phyloP scores from a whole-genome alignment of 2,797 vertebrate genomes.

The Megalops cyprinoides region DNA sequence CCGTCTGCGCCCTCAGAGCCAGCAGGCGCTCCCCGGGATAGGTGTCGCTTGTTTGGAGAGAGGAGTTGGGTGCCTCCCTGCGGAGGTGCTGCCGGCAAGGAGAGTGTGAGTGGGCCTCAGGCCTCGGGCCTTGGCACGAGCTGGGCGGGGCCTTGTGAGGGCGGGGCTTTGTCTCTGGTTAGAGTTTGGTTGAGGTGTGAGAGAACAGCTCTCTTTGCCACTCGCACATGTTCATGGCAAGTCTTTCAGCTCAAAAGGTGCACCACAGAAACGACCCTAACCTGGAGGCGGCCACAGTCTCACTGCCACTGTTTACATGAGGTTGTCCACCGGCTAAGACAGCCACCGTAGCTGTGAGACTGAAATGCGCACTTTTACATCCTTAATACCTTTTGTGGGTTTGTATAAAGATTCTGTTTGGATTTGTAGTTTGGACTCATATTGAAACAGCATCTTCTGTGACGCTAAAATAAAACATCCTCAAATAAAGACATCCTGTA shows the following conservation, averaged over 20 bases:
- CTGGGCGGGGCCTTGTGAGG: background rate
- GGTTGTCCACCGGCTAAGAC: constrained; percentile 39
- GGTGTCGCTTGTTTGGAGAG: background rate
- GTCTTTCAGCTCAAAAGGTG: background rate
- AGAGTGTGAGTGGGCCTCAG: background rate
- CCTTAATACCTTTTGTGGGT: background rate
- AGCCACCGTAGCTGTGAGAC: background rate
- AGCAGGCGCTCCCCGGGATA: constrained; percentile 24
- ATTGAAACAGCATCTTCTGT: background rate
- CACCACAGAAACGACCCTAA: background rate
- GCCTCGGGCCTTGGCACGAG: background rate
- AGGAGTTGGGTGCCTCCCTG: background rate
- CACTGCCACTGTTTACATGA: constrained; percentile 54
- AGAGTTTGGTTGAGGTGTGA: background rate
- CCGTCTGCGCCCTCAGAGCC: background rate
- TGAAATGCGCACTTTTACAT: background rate
- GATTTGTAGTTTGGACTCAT: no score
- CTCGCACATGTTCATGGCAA: background rate
- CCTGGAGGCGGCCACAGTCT: constrained; percentile 39
- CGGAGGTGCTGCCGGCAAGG: constrained; percentile 27
- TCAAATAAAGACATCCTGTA: no score
- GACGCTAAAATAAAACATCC: background rate
- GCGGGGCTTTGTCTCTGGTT: constrained; percentile 11
- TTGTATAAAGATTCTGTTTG: background rate
- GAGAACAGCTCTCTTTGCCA: constrained; percentile 1